These are phyloP conservation scores for Trichonephila clavipes DNA, from an alignment of 1,140 invertebrate genomes.

Conservation along the genomic window DNA sequence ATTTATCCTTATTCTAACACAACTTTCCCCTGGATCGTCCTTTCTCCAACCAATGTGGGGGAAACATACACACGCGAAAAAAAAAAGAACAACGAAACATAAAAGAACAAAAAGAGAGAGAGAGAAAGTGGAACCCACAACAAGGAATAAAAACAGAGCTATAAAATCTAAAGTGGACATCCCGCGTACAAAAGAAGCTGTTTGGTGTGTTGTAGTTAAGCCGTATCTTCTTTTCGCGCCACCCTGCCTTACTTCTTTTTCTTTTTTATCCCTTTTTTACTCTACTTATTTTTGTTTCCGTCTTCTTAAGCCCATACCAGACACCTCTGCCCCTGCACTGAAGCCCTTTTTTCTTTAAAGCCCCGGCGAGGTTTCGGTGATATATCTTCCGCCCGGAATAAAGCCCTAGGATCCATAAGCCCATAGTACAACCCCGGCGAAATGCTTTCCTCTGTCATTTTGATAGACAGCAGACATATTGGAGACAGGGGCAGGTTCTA, in stretches of 20 bases:
- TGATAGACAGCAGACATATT: slow-evolving; percentile 76
- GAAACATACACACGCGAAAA: no score
- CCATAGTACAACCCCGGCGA: background rate
- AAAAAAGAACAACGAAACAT: background rate
- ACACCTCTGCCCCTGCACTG: background rate
- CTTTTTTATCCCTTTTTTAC: slow-evolving; percentile 1
- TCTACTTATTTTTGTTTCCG: slow-evolving; percentile 10
- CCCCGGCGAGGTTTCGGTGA: slow-evolving; percentile 52
- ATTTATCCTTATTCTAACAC: slow-evolving; percentile 26
- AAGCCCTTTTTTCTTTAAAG: slow-evolving; percentile 31
- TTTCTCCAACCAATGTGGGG: background rate
- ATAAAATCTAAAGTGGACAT: slow-evolving; percentile 71
- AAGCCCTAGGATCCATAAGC: slow-evolving; percentile 64
- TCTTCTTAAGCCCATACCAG: slow-evolving; percentile 33
- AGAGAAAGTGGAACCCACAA: slow-evolving; percentile 48
- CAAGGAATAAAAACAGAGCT: slow-evolving; percentile 58
- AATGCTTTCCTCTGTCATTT: slow-evolving; percentile 71
- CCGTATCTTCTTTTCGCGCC: slow-evolving; percentile 51
- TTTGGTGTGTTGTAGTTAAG: slow-evolving; percentile 65
- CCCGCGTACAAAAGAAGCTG: slow-evolving; percentile 32
- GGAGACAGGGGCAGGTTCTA: slow-evolving; percentile 60
- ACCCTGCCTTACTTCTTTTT: background rate
- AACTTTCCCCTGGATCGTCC: slow-evolving; percentile 17
- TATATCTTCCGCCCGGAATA: slow-evolving; percentile 67
- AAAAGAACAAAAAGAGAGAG: background rate